These are phyloP conservation scores for Noctua janthina DNA, from an alignment of 2,888 invertebrate species.

Conservation along the genomic window DNA sequence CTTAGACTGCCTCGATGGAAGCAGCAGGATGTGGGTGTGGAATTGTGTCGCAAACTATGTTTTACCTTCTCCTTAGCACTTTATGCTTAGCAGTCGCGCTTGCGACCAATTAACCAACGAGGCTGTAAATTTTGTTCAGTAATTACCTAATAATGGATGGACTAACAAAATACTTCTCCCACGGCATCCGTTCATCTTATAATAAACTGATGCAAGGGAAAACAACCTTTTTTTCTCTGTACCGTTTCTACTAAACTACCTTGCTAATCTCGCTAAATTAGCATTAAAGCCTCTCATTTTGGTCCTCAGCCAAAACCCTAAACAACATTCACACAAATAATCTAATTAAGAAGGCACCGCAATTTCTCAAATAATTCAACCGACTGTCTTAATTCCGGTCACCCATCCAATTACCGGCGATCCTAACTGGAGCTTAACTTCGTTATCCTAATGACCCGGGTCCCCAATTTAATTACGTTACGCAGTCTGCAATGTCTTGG, in stretches of 20 bases:
- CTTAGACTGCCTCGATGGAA: no score
- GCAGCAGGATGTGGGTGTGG: no score
- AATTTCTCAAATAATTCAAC: constrained; percentile 31
- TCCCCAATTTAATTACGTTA: constrained; percentile 51
- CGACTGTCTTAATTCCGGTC: constrained; percentile 35
- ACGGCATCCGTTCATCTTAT: background rate
- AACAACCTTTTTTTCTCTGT: background rate
- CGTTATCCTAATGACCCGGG: constrained; percentile 55
- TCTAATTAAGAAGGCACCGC: background rate
- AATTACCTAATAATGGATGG: background rate
- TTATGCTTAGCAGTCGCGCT: no score
- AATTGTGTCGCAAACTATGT: no score
- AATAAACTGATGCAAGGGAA: background rate
- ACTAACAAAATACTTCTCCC: background rate
- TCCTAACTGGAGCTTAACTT: constrained; percentile 44
- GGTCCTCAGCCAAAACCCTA: background rate
- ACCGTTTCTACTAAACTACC: background rate
- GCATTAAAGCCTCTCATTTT: background rate
- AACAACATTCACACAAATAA: constrained; percentile 31
- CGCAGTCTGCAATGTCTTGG: constrained; percentile 25
- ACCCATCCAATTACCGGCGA: constrained; percentile 55
- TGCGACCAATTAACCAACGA: no score
- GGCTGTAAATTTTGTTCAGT: background rate
- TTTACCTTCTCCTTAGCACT: no score
- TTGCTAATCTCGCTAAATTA: constrained; percentile 2